These are phyloP conservation scores for Clarias laeviceps DNA, from an alignment of 2,797 vertebrate species.

Conservation along the genomic window DNA sequence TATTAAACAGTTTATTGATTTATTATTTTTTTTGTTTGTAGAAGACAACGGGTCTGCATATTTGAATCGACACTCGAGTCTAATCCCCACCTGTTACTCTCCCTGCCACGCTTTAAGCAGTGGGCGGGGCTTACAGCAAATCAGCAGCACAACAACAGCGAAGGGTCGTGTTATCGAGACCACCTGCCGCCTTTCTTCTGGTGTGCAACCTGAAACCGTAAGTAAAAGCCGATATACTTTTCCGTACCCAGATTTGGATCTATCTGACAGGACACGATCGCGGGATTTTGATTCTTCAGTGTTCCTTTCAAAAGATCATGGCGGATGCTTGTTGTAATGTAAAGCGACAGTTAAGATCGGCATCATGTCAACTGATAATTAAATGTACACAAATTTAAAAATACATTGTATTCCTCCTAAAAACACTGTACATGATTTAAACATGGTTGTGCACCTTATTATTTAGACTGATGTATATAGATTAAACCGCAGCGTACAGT, in stretches of 20 bases:
- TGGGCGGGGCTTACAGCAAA: constrained; percentile 69
- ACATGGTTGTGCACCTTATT: not conserved
- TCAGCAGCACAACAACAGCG: constrained; percentile 57
- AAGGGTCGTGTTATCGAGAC: constrained; percentile 56
- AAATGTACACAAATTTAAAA: not conserved
- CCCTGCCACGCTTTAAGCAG: constrained; percentile 51
- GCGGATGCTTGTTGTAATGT: constrained; percentile 1
- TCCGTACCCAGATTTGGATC: not conserved
- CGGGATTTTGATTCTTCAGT: not conserved
- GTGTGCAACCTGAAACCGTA: constrained; percentile 66
- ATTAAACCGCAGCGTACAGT: not conserved
- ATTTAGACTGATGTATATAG: not conserved
- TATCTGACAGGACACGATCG: not conserved
- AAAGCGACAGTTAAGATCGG: not conserved
- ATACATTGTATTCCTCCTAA: not conserved
- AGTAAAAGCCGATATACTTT: constrained; percentile 57
- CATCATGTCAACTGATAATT: not conserved
- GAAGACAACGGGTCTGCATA: not conserved
- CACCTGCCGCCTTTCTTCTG: constrained; percentile 66
- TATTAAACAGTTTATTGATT: not conserved
- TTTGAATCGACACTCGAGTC: not conserved
- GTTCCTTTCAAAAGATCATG: constrained; percentile 1
- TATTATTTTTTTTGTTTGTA: not conserved
- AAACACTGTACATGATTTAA: not conserved
- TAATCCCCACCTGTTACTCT: constrained; percentile 67